Evolutionary conservation across 2,113 vertebrate species (phyloP).

Genomic region (Spea bombifrons): DNA sequence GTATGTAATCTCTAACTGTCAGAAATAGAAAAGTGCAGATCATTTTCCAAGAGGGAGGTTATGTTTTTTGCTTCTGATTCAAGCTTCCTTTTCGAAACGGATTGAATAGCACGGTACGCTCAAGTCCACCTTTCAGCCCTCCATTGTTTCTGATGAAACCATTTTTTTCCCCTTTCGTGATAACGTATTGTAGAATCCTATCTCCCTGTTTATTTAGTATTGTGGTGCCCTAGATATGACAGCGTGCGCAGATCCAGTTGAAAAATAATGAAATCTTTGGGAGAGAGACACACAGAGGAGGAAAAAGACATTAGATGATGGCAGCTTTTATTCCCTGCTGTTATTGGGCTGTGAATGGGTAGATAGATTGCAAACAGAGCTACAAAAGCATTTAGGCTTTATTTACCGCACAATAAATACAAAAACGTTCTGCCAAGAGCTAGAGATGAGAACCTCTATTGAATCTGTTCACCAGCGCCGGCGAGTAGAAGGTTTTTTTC

Average conservation of each 20-base stretch:
- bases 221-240: slow-evolving; percentile 56
- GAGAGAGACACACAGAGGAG: slow-evolving; percentile 50
- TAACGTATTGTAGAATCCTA: slow-evolving; percentile 51
- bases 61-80: slow-evolving; percentile 6
- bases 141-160: slow-evolving; percentile 41
- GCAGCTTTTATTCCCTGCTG: slow-evolving; percentile 59
- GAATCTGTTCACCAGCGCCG: slow-evolving; percentile 38
- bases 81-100: slow-evolving; percentile 31
- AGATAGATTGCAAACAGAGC: slow-evolving; percentile 53
- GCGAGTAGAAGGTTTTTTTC: slow-evolving; percentile 23
- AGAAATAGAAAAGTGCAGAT: slow-evolving; percentile 3
- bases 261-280: slow-evolving; percentile 56
- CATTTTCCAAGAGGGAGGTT: slow-evolving; percentile 38
- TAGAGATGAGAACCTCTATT: slow-evolving; percentile 45
- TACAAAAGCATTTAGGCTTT: slow-evolving; percentile 56
- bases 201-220: slow-evolving; percentile 49
- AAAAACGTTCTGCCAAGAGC: slow-evolving; percentile 46
- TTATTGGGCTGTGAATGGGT: slow-evolving; percentile 49
- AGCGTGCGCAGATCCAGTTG: slow-evolving; percentile 49
- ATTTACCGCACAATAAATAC: slow-evolving; percentile 59
- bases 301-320: slow-evolving; percentile 48
- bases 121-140: slow-evolving; percentile 44
- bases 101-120: slow-evolving; percentile 39
- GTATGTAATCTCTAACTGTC: slow-evolving; percentile 37
- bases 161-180: slow-evolving; percentile 32